phyloP scores from a whole-genome alignment of 2,113 vertebrate species.

The Podocnemis expansa region DNA sequence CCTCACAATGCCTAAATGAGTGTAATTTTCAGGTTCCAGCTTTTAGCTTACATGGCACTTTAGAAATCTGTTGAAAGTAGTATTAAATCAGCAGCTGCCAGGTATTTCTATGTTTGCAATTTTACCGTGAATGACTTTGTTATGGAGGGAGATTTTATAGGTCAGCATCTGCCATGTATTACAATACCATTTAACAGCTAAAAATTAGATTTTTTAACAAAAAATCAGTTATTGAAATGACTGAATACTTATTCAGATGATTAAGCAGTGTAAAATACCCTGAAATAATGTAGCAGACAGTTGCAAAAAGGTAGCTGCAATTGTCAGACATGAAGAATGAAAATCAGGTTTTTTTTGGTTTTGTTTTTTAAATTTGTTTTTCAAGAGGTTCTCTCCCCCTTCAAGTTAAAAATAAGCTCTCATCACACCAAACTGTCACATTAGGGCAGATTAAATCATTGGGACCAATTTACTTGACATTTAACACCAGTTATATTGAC shows the following conservation, averaged over 20 bases:
- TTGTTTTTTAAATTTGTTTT: no score
- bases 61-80: neutral
- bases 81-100: neutral
- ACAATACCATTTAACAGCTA: neutral
- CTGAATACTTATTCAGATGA: neutral
- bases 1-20: neutral
- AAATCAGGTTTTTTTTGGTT: neutral
- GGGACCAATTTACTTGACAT: no score
- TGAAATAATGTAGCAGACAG: neutral
- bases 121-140: neutral
- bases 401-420: no score
- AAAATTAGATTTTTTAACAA: neutral
- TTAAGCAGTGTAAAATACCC: neutral
- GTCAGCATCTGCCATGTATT: neutral
- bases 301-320: neutral
- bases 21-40: neutral
- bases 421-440: no score
- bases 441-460: no score
- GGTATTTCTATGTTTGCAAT: neutral
- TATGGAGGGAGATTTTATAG: neutral
- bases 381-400: no score
- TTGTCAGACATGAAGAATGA: neutral
- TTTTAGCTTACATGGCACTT: neutral
- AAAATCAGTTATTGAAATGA: neutral
- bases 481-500: no score